Conservation (phyloP, 2,113 vertebrate species). For the Pithys albifrons region DNA sequence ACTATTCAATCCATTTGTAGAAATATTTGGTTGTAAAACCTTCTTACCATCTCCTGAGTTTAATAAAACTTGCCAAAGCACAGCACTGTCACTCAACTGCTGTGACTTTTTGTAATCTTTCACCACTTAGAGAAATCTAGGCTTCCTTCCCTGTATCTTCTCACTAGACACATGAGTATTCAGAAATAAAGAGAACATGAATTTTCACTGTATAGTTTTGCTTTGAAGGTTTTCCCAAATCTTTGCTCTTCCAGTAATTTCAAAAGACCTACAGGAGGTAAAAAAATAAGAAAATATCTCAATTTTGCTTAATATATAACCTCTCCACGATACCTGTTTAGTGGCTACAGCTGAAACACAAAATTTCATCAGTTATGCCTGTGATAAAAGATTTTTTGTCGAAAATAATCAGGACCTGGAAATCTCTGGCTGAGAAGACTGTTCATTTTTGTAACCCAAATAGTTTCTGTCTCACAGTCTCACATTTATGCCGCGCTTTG, state of each 20-base stretch:
- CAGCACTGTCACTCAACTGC: neutral
- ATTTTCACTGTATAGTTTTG: neutral
- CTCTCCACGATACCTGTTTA: neutral
- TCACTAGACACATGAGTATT: neutral
- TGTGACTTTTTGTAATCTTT: neutral
- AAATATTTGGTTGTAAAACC: neutral
- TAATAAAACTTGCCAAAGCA: neutral
- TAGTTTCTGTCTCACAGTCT: neutral
- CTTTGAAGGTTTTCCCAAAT: neutral
- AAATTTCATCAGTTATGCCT: neutral
- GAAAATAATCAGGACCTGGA: neutral
- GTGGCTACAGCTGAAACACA: neutral
- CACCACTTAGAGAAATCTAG: neutral
- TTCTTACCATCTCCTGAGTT: neutral
- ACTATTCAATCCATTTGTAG: neutral
- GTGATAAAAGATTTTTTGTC: neutral
- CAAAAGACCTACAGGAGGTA: neutral
- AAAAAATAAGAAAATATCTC: neutral
- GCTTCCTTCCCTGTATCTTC: neutral
- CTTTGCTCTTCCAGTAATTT: neutral
- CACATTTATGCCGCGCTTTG: neutral
- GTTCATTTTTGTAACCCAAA: neutral
- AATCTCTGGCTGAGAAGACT: neutral
- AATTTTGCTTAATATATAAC: neutral
- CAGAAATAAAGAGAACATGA: neutral